These are phyloP conservation scores for Drosophila paramelanica DNA, from an alignment of 2,888 invertebrate species.

Conservation along the genomic window DNA sequence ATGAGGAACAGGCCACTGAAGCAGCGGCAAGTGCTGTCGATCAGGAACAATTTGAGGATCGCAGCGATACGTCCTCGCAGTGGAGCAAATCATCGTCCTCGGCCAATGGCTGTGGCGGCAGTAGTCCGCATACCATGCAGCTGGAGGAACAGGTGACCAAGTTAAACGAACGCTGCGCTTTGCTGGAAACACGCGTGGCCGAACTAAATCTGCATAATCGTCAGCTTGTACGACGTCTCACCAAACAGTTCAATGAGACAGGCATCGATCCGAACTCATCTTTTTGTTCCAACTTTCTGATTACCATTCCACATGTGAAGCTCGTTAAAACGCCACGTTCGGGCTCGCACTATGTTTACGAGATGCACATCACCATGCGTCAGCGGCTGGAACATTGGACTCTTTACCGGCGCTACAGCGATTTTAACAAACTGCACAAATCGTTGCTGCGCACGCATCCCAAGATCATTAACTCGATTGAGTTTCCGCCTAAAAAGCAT, in stretches of 20 bases:
- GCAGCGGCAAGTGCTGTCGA: slow-evolving; percentile 16
- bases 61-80: slow-evolving; percentile 82
- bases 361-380: slow-evolving; percentile 84
- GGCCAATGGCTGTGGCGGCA: slow-evolving; percentile 50
- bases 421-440: slow-evolving; percentile 94
- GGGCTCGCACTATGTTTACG: slow-evolving; percentile 81
- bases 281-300: slow-evolving; percentile 81
- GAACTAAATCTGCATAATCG: slow-evolving; percentile 83
- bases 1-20: neutral
- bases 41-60: slow-evolving; percentile 68
- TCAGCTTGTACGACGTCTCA: slow-evolving; percentile 80
- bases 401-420: slow-evolving; percentile 96
- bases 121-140: slow-evolving; percentile 57
- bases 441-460: slow-evolving; percentile 92
- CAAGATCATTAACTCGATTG: slow-evolving; percentile 91
- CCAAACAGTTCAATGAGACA: slow-evolving; percentile 78
- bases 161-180: slow-evolving; percentile 80
- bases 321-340: slow-evolving; percentile 71
- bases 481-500: slow-evolving; percentile 98
- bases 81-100: slow-evolving; percentile 83
- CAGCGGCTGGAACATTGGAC: slow-evolving; percentile 94
- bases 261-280: slow-evolving; percentile 82
- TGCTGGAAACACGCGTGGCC: slow-evolving; percentile 83
- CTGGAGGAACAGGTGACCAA: slow-evolving; percentile 79
- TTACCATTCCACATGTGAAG: slow-evolving; percentile 83